These are phyloP conservation scores for Bagarius yarrelli DNA, from an alignment of 2,113 vertebrate species.

Conservation along the genomic window DNA sequence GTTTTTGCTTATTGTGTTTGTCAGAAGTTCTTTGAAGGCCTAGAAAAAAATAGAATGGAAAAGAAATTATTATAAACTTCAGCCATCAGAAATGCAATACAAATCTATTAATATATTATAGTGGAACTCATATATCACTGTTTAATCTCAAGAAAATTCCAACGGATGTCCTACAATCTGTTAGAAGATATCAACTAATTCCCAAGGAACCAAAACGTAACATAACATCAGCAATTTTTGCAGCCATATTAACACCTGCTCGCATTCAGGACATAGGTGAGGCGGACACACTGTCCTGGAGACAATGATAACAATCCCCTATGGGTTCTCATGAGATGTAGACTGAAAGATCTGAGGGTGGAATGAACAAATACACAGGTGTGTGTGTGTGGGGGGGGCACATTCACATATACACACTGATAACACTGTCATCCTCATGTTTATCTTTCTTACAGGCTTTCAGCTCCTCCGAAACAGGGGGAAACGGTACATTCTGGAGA, in stretches of 20 bases:
- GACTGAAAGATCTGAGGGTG: background rate
- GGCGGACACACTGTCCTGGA: background rate
- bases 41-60: background rate
- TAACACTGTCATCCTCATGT: constrained; percentile 11
- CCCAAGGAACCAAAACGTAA: too few species aligned
- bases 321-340: background rate
- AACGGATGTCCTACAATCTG: too few species aligned
- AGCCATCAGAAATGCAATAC: too few species aligned
- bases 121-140: too few species aligned
- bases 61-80: too few species aligned
- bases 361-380: background rate
- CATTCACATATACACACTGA: constrained; percentile 12
- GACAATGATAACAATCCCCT: constrained; percentile 24
- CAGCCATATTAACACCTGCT: constrained; percentile 6
- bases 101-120: too few species aligned
- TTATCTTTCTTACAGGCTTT: constrained; percentile 31
- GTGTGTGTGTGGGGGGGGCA: background rate
- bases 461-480: constrained; percentile 41
- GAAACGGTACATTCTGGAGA: constrained; percentile 12
- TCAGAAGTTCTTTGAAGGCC: background rate
- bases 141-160: too few species aligned
- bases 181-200: too few species aligned
- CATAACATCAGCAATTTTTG: background rate
- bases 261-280: background rate
- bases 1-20: background rate